Conservation (phyloP, 2,888 invertebrate species). For the Petrolisthes manimaculis region DNA sequence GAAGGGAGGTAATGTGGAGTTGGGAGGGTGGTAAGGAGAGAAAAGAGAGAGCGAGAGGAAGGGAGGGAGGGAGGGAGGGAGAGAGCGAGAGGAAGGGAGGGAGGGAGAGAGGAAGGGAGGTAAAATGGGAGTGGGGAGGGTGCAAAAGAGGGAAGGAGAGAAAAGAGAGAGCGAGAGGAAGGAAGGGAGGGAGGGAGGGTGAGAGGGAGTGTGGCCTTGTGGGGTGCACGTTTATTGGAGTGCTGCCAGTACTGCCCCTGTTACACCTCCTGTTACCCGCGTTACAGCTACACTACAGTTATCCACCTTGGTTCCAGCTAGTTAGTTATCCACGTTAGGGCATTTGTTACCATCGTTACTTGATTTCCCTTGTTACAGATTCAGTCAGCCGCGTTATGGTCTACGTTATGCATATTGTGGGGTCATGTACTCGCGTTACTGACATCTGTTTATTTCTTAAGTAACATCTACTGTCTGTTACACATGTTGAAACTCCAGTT, state of each 20-base stretch:
- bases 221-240: slow-evolving; percentile 31
- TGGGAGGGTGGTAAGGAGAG: not conserved
- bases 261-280: not conserved
- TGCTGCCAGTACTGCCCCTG: not conserved
- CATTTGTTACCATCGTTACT: too few relatives aligned
- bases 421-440: too few relatives aligned
- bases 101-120: not conserved
- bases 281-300: too few relatives aligned
- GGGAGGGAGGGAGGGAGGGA: not conserved
- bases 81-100: not conserved
- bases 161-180: not conserved
- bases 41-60: not conserved
- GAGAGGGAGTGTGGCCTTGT: slow-evolving; percentile 8
- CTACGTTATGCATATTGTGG: too few relatives aligned
- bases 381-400: too few relatives aligned
- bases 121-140: not conserved
- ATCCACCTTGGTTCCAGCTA: too few relatives aligned
- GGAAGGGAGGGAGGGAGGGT: not conserved
- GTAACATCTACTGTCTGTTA: too few relatives aligned
- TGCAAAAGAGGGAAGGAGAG: not conserved
- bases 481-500: too few relatives aligned
- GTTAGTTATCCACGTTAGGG: too few relatives aligned
- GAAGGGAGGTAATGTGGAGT: not conserved
- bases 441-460: too few relatives aligned
- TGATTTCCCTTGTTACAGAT: too few relatives aligned